phyloP scores from a whole-genome alignment of 2,888 invertebrate genomes.

The Oligia fasciuncula region DNA sequence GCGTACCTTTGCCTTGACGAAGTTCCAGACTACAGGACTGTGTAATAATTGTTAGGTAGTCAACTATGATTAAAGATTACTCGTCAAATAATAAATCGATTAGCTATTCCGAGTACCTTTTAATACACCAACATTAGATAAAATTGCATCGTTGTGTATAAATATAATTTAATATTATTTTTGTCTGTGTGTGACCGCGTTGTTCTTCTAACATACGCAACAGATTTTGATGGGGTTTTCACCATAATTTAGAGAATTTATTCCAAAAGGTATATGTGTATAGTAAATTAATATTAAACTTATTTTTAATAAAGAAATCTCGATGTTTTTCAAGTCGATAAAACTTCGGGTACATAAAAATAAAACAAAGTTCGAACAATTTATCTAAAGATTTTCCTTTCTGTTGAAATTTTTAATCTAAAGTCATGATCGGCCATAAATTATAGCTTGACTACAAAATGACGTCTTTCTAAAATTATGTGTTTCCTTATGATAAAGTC shows the following conservation, averaged over 20 bases:
- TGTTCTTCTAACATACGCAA: neutral
- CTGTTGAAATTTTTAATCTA: slow-evolving; percentile 20
- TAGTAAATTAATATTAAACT: neutral
- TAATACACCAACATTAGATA: neutral
- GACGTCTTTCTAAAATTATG: slow-evolving; percentile 39
- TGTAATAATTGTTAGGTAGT: neutral
- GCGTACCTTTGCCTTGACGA: neutral
- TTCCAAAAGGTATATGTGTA: no score
- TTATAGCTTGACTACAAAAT: slow-evolving; percentile 17
- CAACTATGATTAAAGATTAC: slow-evolving; percentile 13
- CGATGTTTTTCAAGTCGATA: neutral
- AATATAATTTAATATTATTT: neutral
- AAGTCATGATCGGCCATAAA: slow-evolving; percentile 28
- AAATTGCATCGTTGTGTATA: neutral
- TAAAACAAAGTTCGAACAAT: slow-evolving; percentile 1
- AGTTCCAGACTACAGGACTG: neutral
- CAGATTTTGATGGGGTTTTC: neutral
- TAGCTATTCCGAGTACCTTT: neutral
- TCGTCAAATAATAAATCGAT: slow-evolving; percentile 21
- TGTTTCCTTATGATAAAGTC: slow-evolving; percentile 34
- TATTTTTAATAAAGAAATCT: neutral
- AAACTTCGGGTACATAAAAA: neutral
- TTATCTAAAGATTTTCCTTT: slow-evolving; percentile 24
- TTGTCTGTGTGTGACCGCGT: neutral
- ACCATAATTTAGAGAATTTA: neutral